A percentile compares a stretch with the other conserved stretches of the same genome.
phyloP scores from a whole-genome alignment of 2,113 vertebrate species.

The Anolis sagrei region DNA sequence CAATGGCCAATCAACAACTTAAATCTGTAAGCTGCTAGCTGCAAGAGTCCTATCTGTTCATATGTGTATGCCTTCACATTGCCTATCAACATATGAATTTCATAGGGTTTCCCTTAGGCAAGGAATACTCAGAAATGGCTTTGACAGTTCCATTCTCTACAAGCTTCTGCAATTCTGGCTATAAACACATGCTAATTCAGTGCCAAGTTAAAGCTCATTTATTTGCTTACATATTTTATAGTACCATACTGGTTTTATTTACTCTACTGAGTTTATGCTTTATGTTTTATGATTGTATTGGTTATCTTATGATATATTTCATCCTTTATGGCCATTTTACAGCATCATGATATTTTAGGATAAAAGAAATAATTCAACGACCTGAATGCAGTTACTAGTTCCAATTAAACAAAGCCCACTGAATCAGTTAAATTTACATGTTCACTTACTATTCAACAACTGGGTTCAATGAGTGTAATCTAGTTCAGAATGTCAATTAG shows the following conservation, averaged over 20 bases:
- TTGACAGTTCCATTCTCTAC: too few relatives aligned
- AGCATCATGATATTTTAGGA: not conserved
- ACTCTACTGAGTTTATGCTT: not conserved
- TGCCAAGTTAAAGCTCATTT: not conserved
- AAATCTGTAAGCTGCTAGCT: not conserved
- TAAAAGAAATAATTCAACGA: too few relatives aligned
- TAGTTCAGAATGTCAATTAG: not conserved
- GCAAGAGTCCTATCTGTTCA: too few relatives aligned
- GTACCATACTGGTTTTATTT: not conserved
- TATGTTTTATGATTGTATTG: not conserved
- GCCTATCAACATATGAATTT: too few relatives aligned
- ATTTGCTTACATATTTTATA: not conserved
- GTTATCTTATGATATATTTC: not conserved
- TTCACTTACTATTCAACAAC: not conserved
- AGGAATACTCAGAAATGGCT: too few relatives aligned
- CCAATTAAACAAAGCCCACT: not conserved
- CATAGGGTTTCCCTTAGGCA: too few relatives aligned
- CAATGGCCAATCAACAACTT: too few relatives aligned
- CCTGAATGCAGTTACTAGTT: too few relatives aligned
- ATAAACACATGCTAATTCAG: not conserved
- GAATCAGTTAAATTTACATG: not conserved
- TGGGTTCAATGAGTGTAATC: not conserved
- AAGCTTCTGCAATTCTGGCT: too few relatives aligned
- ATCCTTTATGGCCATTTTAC: not conserved
- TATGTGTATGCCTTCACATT: too few relatives aligned